These are phyloP conservation scores for Mus spretus DNA, from an alignment of 2,797 vertebrate species.

Conservation along the genomic window DNA sequence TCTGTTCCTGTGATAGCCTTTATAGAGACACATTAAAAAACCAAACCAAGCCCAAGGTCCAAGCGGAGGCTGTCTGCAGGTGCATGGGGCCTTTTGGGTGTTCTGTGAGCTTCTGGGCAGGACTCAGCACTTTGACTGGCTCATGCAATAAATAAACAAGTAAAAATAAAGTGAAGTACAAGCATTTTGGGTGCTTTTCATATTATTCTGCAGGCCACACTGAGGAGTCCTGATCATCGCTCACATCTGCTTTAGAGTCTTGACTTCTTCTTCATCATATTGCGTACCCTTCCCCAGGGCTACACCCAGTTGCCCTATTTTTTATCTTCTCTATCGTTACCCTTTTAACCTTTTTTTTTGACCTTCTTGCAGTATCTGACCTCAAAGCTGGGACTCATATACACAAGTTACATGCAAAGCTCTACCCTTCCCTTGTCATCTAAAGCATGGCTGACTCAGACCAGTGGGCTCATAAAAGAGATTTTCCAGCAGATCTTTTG, in stretches of 20 bases:
- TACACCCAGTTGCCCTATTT: neutral
- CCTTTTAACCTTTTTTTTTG: neutral
- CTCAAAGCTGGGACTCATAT: neutral
- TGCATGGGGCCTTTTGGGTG: conserved; percentile 18
- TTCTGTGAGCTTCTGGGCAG: neutral
- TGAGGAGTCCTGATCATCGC: neutral
- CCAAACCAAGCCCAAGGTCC: neutral
- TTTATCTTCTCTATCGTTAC: neutral
- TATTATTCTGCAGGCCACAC: neutral
- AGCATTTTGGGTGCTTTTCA: neutral
- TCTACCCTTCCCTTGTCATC: neutral
- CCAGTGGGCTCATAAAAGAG: neutral
- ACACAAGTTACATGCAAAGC: neutral
- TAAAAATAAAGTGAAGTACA: neutral
- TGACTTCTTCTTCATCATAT: neutral
- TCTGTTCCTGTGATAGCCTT: neutral
- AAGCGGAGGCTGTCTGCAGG: neutral
- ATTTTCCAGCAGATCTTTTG: neutral
- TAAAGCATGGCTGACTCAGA: neutral
- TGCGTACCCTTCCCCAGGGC: neutral
- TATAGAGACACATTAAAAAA: neutral
- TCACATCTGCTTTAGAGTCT: neutral
- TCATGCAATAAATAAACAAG: neutral
- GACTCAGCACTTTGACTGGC: neutral
- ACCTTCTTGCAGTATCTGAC: neutral